Conservation (phyloP, 2,797 vertebrate species). For the Characodon lateralis region DNA sequence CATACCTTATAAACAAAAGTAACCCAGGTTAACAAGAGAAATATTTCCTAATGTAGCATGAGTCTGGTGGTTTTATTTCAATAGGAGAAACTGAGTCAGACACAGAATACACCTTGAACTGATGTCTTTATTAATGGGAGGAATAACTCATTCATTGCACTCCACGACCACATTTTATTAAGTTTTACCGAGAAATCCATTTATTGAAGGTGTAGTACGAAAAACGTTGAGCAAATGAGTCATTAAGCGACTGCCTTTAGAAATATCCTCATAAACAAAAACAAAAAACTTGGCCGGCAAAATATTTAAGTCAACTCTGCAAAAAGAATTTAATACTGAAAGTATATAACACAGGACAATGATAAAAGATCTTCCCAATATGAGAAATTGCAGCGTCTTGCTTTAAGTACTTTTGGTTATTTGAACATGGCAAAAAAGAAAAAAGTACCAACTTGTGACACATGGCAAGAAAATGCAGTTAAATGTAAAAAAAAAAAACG, state of each 20-base stretch:
- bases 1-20: neutral
- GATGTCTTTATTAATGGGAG: conserved; percentile 74
- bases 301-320: conserved; percentile 72
- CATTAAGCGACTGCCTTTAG: conserved; percentile 71
- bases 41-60: too few relatives aligned
- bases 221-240: conserved; percentile 74
- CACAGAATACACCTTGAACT: conserved; percentile 56
- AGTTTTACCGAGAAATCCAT: conserved; percentile 72
- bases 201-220: conserved; percentile 79
- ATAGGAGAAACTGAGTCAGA: conserved; percentile 9
- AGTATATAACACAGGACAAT: conserved; percentile 77
- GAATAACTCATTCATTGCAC: conserved; percentile 73
- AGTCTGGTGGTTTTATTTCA: neutral
- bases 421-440: conserved; percentile 76
- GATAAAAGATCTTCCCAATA: conserved; percentile 86
- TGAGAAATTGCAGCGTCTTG: conserved; percentile 85
- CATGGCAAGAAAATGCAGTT: conserved; percentile 79
- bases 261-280: conserved; percentile 72
- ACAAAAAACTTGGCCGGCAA: conserved; percentile 69
- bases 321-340: conserved; percentile 85
- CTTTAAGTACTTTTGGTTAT: conserved; percentile 77
- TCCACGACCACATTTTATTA: conserved; percentile 74
- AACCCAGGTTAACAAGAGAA: neutral
- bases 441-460: conserved; percentile 80
- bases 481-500: conserved; percentile 48